Conservation (phyloP, 2,888 invertebrate genomes). For the Terebella lapidaria region DNA sequence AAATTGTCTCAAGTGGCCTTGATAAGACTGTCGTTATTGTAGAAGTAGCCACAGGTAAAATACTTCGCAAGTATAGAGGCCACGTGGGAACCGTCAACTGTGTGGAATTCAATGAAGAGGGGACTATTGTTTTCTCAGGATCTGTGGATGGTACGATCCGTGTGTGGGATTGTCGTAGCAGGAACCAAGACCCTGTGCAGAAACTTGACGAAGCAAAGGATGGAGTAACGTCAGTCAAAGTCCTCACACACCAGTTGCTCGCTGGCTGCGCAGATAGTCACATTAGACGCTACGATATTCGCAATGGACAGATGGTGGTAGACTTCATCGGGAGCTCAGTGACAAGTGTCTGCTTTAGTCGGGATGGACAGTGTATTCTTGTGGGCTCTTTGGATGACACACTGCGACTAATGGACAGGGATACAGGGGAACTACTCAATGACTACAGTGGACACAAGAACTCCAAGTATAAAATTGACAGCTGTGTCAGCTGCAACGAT, state of each 20-base stretch:
- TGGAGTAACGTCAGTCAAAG: slow-evolving; percentile 62
- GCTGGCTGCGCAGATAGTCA: slow-evolving; percentile 85
- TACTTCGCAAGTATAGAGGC: background rate
- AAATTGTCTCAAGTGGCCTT: background rate
- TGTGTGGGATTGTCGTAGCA: slow-evolving; percentile 77
- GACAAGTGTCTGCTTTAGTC: slow-evolving; percentile 77
- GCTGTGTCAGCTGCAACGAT: slow-evolving; percentile 77
- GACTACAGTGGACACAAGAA: slow-evolving; percentile 69
- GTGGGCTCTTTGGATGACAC: slow-evolving; percentile 78
- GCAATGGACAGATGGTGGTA: slow-evolving; percentile 74
- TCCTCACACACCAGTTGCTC: slow-evolving; percentile 85
- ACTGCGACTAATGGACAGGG: slow-evolving; percentile 83
- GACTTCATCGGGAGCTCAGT: slow-evolving; percentile 84
- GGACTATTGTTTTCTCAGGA: slow-evolving; percentile 84
- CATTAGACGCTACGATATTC: slow-evolving; percentile 79
- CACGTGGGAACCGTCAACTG: slow-evolving; percentile 62
- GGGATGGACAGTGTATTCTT: slow-evolving; percentile 88
- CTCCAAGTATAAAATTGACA: slow-evolving; percentile 80
- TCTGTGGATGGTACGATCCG: slow-evolving; percentile 88
- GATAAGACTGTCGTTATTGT: background rate
- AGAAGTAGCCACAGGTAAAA: background rate
- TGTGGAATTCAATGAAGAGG: slow-evolving; percentile 89
- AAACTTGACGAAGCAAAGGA: slow-evolving; percentile 89
- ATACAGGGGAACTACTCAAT: slow-evolving; percentile 61
- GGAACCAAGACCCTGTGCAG: slow-evolving; percentile 70